Percentiles rank a stretch among this genome's conserved stretches.
These are phyloP conservation scores for Octomys mimax DNA, from an alignment of 2,797 vertebrate genomes.

Conservation along the genomic window DNA sequence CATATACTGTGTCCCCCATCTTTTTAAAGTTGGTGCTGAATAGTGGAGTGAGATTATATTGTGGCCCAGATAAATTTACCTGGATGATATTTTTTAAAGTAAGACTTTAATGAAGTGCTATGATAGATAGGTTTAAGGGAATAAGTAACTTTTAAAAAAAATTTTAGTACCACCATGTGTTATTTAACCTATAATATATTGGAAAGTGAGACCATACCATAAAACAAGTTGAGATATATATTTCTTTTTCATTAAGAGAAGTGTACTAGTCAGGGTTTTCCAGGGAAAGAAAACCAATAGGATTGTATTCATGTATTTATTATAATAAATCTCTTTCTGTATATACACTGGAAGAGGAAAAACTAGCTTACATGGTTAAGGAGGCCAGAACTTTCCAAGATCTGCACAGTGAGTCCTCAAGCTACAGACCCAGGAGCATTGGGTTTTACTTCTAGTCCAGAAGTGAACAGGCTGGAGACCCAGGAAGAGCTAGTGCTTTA, in stretches of 20 bases:
- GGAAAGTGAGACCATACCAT: background rate
- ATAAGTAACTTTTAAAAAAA: background rate
- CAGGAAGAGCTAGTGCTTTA: background rate
- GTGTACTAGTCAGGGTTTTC: background rate
- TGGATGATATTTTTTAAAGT: constrained; percentile 21
- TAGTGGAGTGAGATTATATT: background rate
- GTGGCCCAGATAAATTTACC: background rate
- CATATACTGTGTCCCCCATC: background rate
- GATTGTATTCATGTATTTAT: background rate
- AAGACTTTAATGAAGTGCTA: background rate
- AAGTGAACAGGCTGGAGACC: background rate
- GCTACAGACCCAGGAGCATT: background rate
- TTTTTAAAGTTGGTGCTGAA: background rate
- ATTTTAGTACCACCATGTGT: background rate
- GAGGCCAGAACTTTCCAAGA: background rate
- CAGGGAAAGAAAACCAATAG: constrained; percentile 19
- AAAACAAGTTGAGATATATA: background rate
- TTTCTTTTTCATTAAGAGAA: constrained; percentile 60
- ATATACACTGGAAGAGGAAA: background rate
- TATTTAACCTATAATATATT: constrained; percentile 9
- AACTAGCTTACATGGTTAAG: background rate
- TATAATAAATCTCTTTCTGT: background rate
- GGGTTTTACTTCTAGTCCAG: background rate
- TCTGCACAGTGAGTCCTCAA: background rate
- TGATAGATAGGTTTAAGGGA: constrained; percentile 4